A percentile compares a stretch with the other conserved stretches of the same genome.
Evolutionary conservation across 2,888 invertebrate species (phyloP).

Genomic region (Lasioglossum vierecki): DNA sequence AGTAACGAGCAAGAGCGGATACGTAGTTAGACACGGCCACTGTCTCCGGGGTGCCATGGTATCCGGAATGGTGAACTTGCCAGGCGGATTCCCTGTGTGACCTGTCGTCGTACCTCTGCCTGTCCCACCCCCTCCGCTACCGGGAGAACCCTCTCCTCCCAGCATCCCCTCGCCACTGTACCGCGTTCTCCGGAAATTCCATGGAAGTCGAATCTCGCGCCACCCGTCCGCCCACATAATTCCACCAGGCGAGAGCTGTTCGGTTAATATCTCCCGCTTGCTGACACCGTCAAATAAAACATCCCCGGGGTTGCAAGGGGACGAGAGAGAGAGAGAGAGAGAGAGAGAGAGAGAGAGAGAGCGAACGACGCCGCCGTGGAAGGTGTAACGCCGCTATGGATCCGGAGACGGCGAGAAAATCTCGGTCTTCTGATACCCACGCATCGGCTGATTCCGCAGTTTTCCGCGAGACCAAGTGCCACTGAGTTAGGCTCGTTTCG

Average conservation of each 20-base stretch:
- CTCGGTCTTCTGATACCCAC: slow-evolving; percentile 58
- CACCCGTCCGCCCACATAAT: slow-evolving; percentile 74
- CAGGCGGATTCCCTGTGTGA: slow-evolving; percentile 60
- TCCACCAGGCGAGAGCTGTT: slow-evolving; percentile 72
- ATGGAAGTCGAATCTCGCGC: slow-evolving; percentile 73
- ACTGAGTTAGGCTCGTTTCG: not conserved
- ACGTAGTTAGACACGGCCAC: slow-evolving; percentile 57
- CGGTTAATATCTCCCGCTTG: slow-evolving; percentile 79
- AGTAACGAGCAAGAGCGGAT: slow-evolving; percentile 62
- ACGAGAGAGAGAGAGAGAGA: slow-evolving; percentile 13
- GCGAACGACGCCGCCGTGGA: slow-evolving; percentile 45
- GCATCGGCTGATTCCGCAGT: slow-evolving; percentile 77
- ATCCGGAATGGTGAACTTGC: slow-evolving; percentile 65
- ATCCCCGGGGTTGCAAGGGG: slow-evolving; percentile 61
- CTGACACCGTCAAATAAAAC: slow-evolving; percentile 80
- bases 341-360: slow-evolving; percentile 22
- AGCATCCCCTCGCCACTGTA: slow-evolving; percentile 50
- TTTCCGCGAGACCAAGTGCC: slow-evolving; percentile 67
- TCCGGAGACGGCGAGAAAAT: slow-evolving; percentile 64
- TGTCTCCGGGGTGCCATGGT: slow-evolving; percentile 67
- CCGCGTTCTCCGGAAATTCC: slow-evolving; percentile 75
- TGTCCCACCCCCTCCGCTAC: slow-evolving; percentile 12
- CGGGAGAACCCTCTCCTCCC: slow-evolving; percentile 20
- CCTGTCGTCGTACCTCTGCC: slow-evolving; percentile 55
- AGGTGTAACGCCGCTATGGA: slow-evolving; percentile 70